A percentile compares a stretch with the other conserved stretches of the same genome.
Evolutionary conservation across 2,113 vertebrate species (phyloP).

Genomic region (Pollimyrus isidori): DNA sequence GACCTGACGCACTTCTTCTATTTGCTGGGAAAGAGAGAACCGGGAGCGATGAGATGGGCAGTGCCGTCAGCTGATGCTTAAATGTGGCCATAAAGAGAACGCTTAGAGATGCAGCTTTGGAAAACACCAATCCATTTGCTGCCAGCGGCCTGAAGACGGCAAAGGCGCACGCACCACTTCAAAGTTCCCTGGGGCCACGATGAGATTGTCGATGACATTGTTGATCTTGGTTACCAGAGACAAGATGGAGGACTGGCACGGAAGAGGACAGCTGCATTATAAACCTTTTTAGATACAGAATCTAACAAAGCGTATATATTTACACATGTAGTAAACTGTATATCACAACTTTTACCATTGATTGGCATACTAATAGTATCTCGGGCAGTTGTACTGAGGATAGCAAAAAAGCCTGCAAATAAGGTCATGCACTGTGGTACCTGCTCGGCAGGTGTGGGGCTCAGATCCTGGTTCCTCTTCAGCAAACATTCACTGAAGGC

Average conservation of each 20-base stretch:
- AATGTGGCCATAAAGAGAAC: not conserved
- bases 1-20: slow-evolving; percentile 94
- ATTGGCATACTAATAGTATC: not conserved
- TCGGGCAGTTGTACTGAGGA: not conserved
- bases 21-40: slow-evolving; percentile 67
- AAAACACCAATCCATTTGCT: not conserved
- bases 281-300: not conserved
- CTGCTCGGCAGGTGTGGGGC: slow-evolving; percentile 83
- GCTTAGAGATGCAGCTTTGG: not conserved
- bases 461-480: slow-evolving; percentile 92
- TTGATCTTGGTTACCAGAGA: slow-evolving; percentile 98
- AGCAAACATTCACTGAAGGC: slow-evolving; percentile 84
- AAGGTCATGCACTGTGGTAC: slow-evolving; percentile 42
- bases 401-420: not conserved
- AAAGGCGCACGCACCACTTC: slow-evolving; percentile 80
- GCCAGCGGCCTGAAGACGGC: not conserved
- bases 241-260: slow-evolving; percentile 82
- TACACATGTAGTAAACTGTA: not conserved
- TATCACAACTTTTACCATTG: not conserved
- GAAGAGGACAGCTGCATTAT: not conserved
- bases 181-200: slow-evolving; percentile 90
- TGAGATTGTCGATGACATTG: slow-evolving; percentile 94
- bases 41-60: not conserved
- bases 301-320: not conserved
- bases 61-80: not conserved